These are phyloP conservation scores for Galaxea fascicularis DNA, from an alignment of 92 coral and sea anemone species.

Conservation along the genomic window DNA sequence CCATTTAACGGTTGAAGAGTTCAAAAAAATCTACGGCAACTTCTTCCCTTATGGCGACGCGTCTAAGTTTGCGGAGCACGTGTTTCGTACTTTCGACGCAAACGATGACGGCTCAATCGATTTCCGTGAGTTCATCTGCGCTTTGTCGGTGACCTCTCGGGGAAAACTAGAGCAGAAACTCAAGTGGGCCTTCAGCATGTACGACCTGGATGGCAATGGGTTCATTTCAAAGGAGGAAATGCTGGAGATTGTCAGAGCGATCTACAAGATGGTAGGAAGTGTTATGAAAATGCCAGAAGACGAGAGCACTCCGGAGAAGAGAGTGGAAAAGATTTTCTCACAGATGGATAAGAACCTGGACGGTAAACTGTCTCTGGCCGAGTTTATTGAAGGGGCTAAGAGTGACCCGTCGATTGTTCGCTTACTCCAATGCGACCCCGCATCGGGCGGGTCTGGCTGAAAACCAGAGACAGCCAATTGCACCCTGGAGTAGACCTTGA, in stretches of 20 bases:
- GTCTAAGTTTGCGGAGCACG: slow-evolving; percentile 98
- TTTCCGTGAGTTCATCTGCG: slow-evolving; percentile 99
- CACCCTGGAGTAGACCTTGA: neutral
- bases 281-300: slow-evolving; percentile 99
- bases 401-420: slow-evolving; percentile 98
- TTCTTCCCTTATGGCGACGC: slow-evolving; percentile 99
- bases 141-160: slow-evolving; percentile 97
- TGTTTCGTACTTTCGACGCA: slow-evolving; percentile 92
- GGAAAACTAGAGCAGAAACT: slow-evolving; percentile 96
- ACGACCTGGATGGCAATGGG: slow-evolving; percentile 95
- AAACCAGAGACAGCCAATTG: neutral
- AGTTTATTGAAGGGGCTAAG: slow-evolving; percentile 98
- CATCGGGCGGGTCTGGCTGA: slow-evolving; percentile 60
- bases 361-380: slow-evolving; percentile 91
- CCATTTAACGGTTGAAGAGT: slow-evolving; percentile 89
- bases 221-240: slow-evolving; percentile 87
- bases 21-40: slow-evolving; percentile 95
- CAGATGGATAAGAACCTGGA: slow-evolving; percentile 98
- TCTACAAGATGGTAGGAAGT: slow-evolving; percentile 98
- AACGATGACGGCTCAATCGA: slow-evolving; percentile 93
- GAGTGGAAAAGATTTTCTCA: slow-evolving; percentile 92
- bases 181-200: slow-evolving; percentile 99
- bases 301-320: slow-evolving; percentile 97
- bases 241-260: slow-evolving; percentile 95
- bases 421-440: slow-evolving; percentile 92